phyloP scores from a whole-genome alignment of 2,797 vertebrate genomes.

The Mormyrus hasselquistii region DNA sequence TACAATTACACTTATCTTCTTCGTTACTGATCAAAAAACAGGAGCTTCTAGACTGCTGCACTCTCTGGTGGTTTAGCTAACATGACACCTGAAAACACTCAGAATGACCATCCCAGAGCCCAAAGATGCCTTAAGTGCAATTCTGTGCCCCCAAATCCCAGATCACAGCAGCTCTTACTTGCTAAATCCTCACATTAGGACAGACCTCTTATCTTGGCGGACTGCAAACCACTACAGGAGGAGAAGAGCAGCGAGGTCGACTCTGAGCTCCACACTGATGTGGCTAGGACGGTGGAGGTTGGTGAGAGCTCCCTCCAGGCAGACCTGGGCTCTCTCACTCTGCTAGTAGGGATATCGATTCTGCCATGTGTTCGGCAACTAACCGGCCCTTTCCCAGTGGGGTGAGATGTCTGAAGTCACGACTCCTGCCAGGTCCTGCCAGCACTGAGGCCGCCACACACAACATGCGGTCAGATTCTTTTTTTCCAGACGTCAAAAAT shows the following conservation, averaged over 20 bases:
- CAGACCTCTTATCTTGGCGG: neutral
- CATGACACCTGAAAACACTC: neutral
- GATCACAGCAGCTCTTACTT: neutral
- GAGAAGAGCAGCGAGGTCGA: neutral
- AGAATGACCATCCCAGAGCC: neutral
- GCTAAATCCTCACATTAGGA: neutral
- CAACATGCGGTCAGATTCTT: neutral
- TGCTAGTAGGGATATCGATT: neutral
- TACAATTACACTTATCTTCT: neutral
- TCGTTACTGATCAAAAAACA: neutral
- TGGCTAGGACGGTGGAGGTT: neutral
- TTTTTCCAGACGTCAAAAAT: neutral
- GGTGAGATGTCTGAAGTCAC: neutral
- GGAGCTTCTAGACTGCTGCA: neutral
- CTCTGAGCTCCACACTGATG: neutral
- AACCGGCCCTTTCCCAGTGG: neutral
- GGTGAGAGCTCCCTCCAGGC: neutral
- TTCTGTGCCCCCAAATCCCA: neutral
- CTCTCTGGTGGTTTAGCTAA: neutral
- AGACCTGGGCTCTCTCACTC: neutral
- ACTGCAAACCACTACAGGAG: neutral
- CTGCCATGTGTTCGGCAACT: neutral
- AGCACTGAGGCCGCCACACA: neutral
- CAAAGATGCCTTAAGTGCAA: neutral
- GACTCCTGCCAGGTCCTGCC: neutral